Conservation (phyloP, 1,140 invertebrate genomes). For the Nixonia krombeini region DNA sequence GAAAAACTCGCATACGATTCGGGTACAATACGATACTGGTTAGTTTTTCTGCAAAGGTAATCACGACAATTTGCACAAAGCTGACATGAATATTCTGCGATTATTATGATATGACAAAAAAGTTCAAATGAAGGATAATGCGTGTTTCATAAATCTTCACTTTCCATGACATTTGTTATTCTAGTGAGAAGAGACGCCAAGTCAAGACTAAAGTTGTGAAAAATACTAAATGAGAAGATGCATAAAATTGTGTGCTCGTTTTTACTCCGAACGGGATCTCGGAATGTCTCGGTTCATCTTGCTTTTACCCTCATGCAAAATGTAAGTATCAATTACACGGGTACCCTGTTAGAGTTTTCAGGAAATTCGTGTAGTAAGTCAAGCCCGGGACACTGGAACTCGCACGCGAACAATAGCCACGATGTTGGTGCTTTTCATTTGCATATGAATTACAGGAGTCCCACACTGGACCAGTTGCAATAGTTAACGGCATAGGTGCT, state of each 20-base stretch:
- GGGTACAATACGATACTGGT: too few relatives aligned
- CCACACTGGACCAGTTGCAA: constrained; percentile 31
- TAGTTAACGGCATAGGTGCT: constrained; percentile 28
- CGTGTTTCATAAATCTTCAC: too few relatives aligned
- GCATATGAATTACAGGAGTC: constrained; percentile 67
- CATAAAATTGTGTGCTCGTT: neutral
- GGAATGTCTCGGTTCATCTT: constrained; percentile 13
- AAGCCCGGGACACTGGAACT: constrained; percentile 62
- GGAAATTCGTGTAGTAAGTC: constrained; percentile 71
- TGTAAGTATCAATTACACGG: constrained; percentile 69
- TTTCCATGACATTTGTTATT: too few relatives aligned
- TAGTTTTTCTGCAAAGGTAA: too few relatives aligned
- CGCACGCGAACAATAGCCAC: constrained; percentile 63
- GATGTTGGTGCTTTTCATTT: constrained; percentile 65
- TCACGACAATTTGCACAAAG: too few relatives aligned
- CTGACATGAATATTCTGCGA: too few relatives aligned
- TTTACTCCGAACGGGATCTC: neutral
- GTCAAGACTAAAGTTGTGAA: neutral
- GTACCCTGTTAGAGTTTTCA: constrained; percentile 60
- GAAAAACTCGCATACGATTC: too few relatives aligned
- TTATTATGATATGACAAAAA: too few relatives aligned
- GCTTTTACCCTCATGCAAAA: constrained; percentile 11
- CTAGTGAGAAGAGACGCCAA: too few relatives aligned
- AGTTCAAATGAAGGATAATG: too few relatives aligned
- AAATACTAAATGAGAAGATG: neutral